phyloP scores from a whole-genome alignment of 2,888 invertebrate genomes.

The Eristalinus aeneus region DNA sequence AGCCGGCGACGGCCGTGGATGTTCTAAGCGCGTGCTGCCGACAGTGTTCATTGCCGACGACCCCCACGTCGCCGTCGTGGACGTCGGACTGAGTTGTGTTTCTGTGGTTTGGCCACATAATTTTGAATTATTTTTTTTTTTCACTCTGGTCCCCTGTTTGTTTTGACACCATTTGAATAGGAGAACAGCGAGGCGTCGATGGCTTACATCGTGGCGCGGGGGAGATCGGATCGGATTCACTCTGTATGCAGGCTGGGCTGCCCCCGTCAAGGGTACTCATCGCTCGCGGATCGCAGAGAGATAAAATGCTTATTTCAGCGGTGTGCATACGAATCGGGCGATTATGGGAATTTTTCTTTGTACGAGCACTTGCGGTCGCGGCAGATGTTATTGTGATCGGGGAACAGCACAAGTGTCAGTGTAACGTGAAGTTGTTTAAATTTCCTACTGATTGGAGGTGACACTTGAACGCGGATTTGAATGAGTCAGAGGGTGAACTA shows the following conservation, averaged over 20 bases:
- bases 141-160: neutral
- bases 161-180: neutral
- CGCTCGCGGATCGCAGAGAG: neutral
- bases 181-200: neutral
- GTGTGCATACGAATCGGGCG: neutral
- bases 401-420: neutral
- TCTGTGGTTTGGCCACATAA: neutral
- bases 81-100: neutral
- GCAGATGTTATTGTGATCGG: neutral
- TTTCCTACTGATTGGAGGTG: neutral
- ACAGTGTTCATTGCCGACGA: neutral
- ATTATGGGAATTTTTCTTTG: neutral
- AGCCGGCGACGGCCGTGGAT: neutral
- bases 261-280: slow-evolving; percentile 3
- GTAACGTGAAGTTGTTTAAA: neutral
- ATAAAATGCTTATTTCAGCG: neutral
- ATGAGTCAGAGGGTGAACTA: neutral
- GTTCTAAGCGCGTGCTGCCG: no score
- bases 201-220: slow-evolving; percentile 20
- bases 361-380: neutral
- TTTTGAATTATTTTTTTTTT: neutral
- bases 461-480: neutral
- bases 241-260: neutral
- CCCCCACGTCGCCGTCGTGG: neutral
- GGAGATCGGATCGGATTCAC: neutral